Conservation (phyloP, 2,888 invertebrate species). For the Caenorhabditis auriculariae region DNA sequence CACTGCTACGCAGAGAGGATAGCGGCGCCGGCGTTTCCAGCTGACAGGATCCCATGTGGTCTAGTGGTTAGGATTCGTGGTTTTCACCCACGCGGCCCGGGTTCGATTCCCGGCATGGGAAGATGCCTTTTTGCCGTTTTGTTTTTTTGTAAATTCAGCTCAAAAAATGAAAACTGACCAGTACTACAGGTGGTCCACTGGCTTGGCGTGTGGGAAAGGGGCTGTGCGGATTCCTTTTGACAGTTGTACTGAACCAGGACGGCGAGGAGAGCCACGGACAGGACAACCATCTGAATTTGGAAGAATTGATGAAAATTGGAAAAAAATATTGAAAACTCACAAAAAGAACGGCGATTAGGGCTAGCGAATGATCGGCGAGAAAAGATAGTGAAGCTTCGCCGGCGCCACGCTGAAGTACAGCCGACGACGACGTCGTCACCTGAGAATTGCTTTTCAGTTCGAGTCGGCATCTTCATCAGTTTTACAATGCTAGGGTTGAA, state of each 20-base stretch:
- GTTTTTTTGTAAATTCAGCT: too few species aligned
- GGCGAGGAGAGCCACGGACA: constrained; percentile 32
- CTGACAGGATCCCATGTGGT: constrained; percentile 51
- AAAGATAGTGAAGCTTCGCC: constrained; percentile 24
- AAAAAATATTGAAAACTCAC: constrained; percentile 13
- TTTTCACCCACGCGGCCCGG: constrained; percentile 60
- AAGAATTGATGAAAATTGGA: background rate
- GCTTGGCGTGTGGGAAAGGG: constrained; percentile 18
- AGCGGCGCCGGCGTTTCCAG: too few species aligned
- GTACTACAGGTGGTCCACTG: constrained; percentile 45
- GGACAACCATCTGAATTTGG: constrained; percentile 30
- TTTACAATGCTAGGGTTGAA: too few species aligned
- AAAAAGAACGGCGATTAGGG: constrained; percentile 33
- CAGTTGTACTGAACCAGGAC: constrained; percentile 38
- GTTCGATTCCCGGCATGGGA: constrained; percentile 60
- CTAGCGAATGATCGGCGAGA: constrained; percentile 36
- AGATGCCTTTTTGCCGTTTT: too few species aligned
- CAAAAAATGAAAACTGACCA: too few species aligned
- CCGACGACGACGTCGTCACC: constrained; percentile 30
- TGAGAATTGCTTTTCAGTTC: too few species aligned
- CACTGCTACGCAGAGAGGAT: too few species aligned
- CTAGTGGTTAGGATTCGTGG: constrained; percentile 58
- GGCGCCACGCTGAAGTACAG: constrained; percentile 11
- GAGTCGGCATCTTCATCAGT: too few species aligned
- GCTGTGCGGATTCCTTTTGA: constrained; percentile 11